Conservation (phyloP, 2,113 vertebrate species). For the Cheirogaleus medius region DNA sequence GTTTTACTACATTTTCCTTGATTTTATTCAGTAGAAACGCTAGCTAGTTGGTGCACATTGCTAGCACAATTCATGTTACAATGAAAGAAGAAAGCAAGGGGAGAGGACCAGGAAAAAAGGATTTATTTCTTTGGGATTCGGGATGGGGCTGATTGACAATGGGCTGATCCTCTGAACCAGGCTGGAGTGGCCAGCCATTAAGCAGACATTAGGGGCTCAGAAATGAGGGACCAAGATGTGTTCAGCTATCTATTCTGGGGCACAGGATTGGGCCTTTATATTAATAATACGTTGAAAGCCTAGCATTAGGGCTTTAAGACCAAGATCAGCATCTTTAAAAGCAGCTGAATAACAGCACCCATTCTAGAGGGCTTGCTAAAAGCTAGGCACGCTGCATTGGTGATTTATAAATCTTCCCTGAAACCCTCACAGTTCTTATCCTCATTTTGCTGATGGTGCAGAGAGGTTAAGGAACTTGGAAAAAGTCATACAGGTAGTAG, state of each 20-base stretch:
- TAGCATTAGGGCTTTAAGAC: not conserved
- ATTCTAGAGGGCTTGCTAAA: not conserved
- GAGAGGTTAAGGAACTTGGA: not conserved
- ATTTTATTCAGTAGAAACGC: not conserved
- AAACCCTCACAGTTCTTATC: not conserved
- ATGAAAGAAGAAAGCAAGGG: conserved; percentile 18
- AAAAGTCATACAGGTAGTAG: not conserved
- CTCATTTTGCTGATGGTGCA: not conserved
- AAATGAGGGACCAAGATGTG: not conserved
- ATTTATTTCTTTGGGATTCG: not conserved
- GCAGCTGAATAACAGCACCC: not conserved
- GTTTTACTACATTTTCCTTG: not conserved
- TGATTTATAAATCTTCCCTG: not conserved
- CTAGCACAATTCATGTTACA: not conserved
- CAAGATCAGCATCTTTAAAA: not conserved
- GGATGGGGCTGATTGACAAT: not conserved
- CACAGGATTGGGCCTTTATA: not conserved
- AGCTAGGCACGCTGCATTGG: not conserved
- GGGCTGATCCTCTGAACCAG: not conserved
- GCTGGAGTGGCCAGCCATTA: not conserved
- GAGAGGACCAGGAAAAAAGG: not conserved
- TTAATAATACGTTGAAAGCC: not conserved
- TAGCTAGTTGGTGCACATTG: not conserved
- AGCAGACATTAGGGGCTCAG: not conserved
- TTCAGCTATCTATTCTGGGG: not conserved